Evolutionary conservation across 1,140 invertebrate species (phyloP).

Genomic region (Drosophila sp.): DNA sequence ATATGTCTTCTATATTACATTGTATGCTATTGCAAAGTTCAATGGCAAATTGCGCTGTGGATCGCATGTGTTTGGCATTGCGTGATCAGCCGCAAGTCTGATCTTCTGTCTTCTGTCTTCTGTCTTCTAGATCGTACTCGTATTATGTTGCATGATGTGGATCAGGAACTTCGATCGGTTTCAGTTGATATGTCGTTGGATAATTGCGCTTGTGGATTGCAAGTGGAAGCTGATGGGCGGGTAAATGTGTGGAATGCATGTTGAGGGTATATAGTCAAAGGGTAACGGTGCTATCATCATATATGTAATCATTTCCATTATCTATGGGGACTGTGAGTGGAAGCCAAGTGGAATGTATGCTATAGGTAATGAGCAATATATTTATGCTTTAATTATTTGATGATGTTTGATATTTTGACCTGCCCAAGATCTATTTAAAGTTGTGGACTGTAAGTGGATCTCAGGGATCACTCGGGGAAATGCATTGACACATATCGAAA

Average conservation of each 20-base stretch:
- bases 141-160: conserved; percentile 9
- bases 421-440: not conserved
- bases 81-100: conserved; percentile 24
- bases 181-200: conserved; percentile 11
- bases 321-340: not conserved
- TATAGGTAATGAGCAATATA: not conserved
- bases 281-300: not conserved
- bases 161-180: conserved; percentile 13
- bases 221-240: not conserved
- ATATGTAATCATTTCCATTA: not conserved
- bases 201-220: conserved; percentile 7
- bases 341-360: not conserved
- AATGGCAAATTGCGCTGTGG: conserved; percentile 55
- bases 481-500: conserved; percentile 39
- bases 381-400: not conserved
- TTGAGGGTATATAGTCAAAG: not conserved
- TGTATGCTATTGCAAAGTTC: conserved; percentile 38
- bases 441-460: conserved; percentile 7
- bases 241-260: not conserved
- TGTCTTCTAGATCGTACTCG: conserved; percentile 7
- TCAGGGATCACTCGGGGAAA: not conserved
- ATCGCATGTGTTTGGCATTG: conserved; percentile 40
- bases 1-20: not conserved
- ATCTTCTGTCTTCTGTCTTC: conserved; percentile 8
- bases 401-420: not conserved